These are phyloP conservation scores for Metellina segmentata DNA, from an alignment of 2,888 invertebrate genomes.

Conservation along the genomic window DNA sequence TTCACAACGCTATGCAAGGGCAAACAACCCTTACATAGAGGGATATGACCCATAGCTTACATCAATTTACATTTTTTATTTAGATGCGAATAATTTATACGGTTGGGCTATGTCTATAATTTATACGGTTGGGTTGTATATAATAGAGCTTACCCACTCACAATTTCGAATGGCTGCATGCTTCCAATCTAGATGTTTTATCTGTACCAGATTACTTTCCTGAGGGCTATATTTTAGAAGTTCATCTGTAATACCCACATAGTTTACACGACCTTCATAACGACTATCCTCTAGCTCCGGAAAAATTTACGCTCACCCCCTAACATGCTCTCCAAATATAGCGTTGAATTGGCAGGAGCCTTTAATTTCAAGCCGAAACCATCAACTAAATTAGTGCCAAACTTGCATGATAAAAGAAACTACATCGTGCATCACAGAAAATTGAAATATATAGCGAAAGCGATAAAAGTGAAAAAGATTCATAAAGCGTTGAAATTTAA, in stretches of 20 bases:
- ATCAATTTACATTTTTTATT: conserved; percentile 53
- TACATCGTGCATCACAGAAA: too few relatives aligned
- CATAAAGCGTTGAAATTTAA: too few relatives aligned
- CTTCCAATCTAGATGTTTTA: neutral
- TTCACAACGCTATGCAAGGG: conserved; percentile 74
- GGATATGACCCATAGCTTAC: neutral
- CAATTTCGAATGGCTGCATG: conserved; percentile 47
- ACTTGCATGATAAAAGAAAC: too few relatives aligned
- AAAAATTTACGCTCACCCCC: too few relatives aligned
- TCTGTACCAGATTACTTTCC: neutral
- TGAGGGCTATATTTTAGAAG: neutral
- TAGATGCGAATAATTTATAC: conserved; percentile 57
- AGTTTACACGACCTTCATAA: neutral
- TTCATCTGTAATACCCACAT: neutral
- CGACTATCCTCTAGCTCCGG: neutral
- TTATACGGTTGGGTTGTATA: conserved; percentile 51
- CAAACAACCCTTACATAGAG: conserved; percentile 74
- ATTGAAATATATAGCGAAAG: too few relatives aligned
- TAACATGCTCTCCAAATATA: too few relatives aligned
- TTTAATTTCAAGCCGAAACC: too few relatives aligned
- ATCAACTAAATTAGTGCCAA: too few relatives aligned
- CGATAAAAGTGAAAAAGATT: too few relatives aligned
- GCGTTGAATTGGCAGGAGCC: too few relatives aligned
- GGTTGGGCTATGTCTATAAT: conserved; percentile 59
- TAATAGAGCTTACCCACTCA: conserved; percentile 14